Evolutionary conservation across 2,888 invertebrate species (phyloP).

Genomic region (Diadegma fenestrale): DNA sequence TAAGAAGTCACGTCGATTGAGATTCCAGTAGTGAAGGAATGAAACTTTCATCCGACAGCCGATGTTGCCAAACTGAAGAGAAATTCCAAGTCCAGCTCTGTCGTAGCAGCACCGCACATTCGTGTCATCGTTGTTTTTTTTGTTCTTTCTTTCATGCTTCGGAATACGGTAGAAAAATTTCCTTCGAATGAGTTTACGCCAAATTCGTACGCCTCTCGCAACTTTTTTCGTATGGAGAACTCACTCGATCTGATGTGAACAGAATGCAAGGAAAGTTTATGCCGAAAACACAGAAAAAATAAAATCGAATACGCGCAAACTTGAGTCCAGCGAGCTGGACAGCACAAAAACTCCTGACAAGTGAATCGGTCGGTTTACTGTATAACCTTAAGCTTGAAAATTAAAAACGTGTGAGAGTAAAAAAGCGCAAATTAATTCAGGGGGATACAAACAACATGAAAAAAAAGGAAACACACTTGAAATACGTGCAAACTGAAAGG

Average conservation of each 20-base stretch:
- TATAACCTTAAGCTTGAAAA: neutral
- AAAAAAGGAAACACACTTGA: neutral
- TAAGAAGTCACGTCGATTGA: constrained; percentile 24
- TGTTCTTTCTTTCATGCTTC: constrained; percentile 22
- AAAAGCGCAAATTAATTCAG: neutral
- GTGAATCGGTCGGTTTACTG: neutral
- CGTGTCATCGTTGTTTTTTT: neutral
- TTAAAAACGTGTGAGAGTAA: neutral
- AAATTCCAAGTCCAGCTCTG: constrained; percentile 33
- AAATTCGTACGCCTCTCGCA: neutral
- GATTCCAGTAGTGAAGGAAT: constrained; percentile 34
- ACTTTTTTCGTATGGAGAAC: neutral
- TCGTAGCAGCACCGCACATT: constrained; percentile 20
- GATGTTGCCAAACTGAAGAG: constrained; percentile 18
- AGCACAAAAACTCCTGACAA: neutral
- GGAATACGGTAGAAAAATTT: constrained; percentile 11
- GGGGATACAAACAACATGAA: neutral
- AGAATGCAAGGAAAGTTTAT: neutral
- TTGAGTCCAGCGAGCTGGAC: neutral
- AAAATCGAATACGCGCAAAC: too few species aligned
- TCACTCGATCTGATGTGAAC: neutral
- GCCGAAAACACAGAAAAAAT: neutral
- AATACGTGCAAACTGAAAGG: constrained; percentile 1
- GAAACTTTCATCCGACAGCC: constrained; percentile 47
- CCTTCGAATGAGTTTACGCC: neutral